Evolutionary conservation across 30 jellyfish, hydroid and myxozoan genomes (phyloP), one percentile per base, ranked within the genome.

Genomic region (Chironex yamaguchii): DNA sequence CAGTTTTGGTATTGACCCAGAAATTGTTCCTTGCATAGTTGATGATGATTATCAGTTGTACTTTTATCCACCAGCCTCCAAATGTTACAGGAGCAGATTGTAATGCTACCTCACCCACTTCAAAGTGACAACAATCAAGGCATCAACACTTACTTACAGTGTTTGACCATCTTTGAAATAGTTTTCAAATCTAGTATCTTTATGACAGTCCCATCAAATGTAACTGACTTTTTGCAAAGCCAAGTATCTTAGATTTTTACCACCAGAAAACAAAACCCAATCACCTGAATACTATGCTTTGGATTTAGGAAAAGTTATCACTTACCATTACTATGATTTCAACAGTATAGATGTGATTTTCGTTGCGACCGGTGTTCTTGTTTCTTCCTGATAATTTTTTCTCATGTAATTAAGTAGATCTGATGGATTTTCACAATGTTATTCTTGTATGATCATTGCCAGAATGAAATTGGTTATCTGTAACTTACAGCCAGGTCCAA

Each of bases 1-100:
- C 12, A 51, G 30, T 12, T 74, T 36, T 4, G 87, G 77, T 42
- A 51, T 42, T 17, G 87, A 74, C 26, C 72, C 72, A 14, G 72
- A 58, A 58, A 58, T 13, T 58, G 72, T 58, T 58, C 72, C 26
- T 58, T 9, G 26, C 72, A 21, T 58, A 13, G 72, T 20, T 9
- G 72, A 58, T 58, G 72, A 58, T 58, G 62, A 48, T n/a, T n/a
- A n/a, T n/a, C n/a, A n/a, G n/a, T n/a, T n/a, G n/a, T n/a, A n/a
- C n/a, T n/a, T n/a, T n/a, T n/a, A n/a, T n/a, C n/a, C n/a, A n/a
- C n/a, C n/a, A n/a, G n/a, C 63, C 20, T 22, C 63, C 63, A 49
- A 49, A 49, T 49, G 63, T 49, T 22, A 49, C 63, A 49, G 20
- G 63, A 49, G 63, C 63, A 49, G 63, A 49, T 49, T 49, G 63